These are phyloP conservation scores for Watsonalla binaria DNA, from an alignment of 2,888 invertebrate genomes.

Conservation along the genomic window DNA sequence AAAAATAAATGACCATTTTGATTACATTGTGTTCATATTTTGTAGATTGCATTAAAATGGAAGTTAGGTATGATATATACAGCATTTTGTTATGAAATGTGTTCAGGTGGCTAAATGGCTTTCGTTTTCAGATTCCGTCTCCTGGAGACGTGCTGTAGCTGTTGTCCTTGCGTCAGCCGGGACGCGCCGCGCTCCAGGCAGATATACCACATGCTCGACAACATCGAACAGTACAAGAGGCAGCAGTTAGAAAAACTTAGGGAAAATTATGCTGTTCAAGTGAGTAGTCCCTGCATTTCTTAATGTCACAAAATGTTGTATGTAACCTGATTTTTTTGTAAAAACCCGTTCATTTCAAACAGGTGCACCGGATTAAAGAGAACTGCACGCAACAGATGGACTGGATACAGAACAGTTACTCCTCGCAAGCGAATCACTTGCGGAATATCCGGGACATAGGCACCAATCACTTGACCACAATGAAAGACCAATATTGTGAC, in stretches of 20 bases:
- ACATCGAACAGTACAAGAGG: constrained; percentile 93
- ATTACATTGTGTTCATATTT: not conserved
- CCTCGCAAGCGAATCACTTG: constrained; percentile 90
- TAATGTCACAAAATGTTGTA: not conserved
- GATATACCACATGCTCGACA: constrained; percentile 92
- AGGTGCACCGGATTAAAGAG: constrained; percentile 94
- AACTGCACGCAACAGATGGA: constrained; percentile 97
- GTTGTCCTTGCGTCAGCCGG: constrained; percentile 84
- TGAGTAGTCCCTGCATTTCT: constrained; percentile 37
- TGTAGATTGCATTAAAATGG: not conserved
- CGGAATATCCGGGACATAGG: constrained; percentile 95
- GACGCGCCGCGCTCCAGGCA: constrained; percentile 89
- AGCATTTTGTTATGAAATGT: not conserved
- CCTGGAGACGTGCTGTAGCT: constrained; percentile 86
- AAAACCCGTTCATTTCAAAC: constrained; percentile 16
- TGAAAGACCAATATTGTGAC: constrained; percentile 95
- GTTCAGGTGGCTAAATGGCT: not conserved
- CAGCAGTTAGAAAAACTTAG: constrained; percentile 92
- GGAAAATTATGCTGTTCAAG: constrained; percentile 95
- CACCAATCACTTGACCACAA: constrained; percentile 89
- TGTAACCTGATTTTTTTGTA: not conserved
- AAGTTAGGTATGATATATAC: not conserved
- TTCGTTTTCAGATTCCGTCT: constrained; percentile 81
- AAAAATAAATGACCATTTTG: not conserved
- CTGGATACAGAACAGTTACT: constrained; percentile 95